These are phyloP conservation scores for Ferdinandea cuprea DNA, from an alignment of 2,888 invertebrate genomes.

Conservation along the genomic window DNA sequence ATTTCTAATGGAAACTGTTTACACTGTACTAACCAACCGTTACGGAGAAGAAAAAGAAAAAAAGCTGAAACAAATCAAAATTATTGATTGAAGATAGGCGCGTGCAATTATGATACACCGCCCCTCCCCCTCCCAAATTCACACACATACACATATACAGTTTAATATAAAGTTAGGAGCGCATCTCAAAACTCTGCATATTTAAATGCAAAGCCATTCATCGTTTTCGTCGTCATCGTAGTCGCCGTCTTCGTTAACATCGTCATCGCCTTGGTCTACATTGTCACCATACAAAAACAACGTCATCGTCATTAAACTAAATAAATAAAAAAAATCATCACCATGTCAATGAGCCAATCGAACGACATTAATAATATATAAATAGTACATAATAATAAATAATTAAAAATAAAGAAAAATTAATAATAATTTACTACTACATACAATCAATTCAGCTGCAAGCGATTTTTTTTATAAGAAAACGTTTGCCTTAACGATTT, in stretches of 20 bases:
- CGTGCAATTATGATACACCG: slow-evolving; percentile 35
- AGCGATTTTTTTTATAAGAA: slow-evolving; percentile 61
- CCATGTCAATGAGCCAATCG: slow-evolving; percentile 73
- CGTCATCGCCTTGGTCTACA: slow-evolving; percentile 67
- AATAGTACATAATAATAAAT: slow-evolving; percentile 68
- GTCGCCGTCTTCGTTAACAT: slow-evolving; percentile 57
- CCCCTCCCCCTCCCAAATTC: neutral
- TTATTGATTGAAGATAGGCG: slow-evolving; percentile 61
- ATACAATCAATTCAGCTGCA: slow-evolving; percentile 74
- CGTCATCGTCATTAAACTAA: slow-evolving; percentile 47
- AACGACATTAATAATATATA: slow-evolving; percentile 73
- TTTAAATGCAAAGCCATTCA: slow-evolving; percentile 59
- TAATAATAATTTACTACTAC: slow-evolving; percentile 63
- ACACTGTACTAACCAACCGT: slow-evolving; percentile 53
- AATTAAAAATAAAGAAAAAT: slow-evolving; percentile 53
- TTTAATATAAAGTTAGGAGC: slow-evolving; percentile 58
- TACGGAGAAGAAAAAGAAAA: slow-evolving; percentile 43
- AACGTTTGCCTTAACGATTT: slow-evolving; percentile 72
- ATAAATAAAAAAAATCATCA: slow-evolving; percentile 53
- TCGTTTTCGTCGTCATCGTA: slow-evolving; percentile 23
- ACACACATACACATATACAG: slow-evolving; percentile 26
- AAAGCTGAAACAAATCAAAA: slow-evolving; percentile 44
- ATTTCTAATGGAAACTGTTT: slow-evolving; percentile 59
- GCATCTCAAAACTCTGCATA: slow-evolving; percentile 61
- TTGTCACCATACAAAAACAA: slow-evolving; percentile 47